A percentile compares a stretch with the other conserved stretches of the same genome.
phyloP scores from a whole-genome alignment of 2,797 vertebrate genomes.

The Loriculus beryllinus region DNA sequence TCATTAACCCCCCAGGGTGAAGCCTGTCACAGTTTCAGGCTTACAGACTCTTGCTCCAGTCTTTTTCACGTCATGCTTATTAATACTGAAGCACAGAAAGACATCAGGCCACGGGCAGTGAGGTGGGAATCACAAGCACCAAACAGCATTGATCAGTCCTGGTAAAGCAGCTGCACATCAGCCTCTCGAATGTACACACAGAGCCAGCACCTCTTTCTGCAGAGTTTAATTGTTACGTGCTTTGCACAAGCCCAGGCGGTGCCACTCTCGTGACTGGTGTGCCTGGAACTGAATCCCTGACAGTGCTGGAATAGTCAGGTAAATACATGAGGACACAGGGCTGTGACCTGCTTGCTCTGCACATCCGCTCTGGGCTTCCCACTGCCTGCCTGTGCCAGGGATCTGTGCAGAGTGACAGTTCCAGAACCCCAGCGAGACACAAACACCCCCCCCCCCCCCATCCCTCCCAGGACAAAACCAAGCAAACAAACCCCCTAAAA shows the following conservation, averaged over 20 bases:
- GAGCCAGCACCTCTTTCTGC: neutral
- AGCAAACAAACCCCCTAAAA: neutral
- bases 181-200: neutral
- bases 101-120: neutral
- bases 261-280: no score
- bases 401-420: neutral
- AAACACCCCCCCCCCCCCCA: neutral
- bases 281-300: neutral
- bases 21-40: neutral
- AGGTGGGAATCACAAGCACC: neutral
- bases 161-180: neutral
- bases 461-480: neutral
- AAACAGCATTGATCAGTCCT: accelerated
- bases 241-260: neutral
- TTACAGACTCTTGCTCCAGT: neutral
- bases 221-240: neutral
- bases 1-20: neutral
- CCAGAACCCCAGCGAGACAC: neutral
- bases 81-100: neutral
- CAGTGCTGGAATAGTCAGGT: neutral
- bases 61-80: neutral
- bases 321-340: neutral
- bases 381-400: neutral
- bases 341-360: neutral
- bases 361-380: neutral